phyloP scores from a whole-genome alignment of 2,113 vertebrate species.

The Carassius carassius region DNA sequence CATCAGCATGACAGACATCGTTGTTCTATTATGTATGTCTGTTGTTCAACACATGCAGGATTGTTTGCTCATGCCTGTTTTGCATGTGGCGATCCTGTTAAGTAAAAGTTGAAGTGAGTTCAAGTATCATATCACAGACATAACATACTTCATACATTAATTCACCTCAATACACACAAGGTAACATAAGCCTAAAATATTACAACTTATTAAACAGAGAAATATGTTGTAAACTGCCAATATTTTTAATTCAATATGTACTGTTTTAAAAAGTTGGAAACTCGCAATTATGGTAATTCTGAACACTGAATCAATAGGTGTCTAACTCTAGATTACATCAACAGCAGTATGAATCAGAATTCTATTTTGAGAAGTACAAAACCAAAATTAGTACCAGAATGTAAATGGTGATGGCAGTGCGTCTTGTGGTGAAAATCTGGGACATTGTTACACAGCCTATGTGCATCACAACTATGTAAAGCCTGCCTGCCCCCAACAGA shows the following conservation, averaged over 20 bases:
- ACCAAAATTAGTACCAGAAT: background rate
- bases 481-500: slow-evolving; percentile 61
- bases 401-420: background rate
- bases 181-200: background rate
- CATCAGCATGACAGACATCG: too few relatives aligned
- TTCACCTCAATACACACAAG: background rate
- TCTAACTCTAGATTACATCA: background rate
- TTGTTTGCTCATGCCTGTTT: too few relatives aligned
- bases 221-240: background rate
- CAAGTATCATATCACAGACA: too few relatives aligned
- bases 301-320: background rate
- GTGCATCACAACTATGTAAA: slow-evolving; percentile 6
- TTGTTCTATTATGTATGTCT: too few relatives aligned
- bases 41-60: too few relatives aligned
- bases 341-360: background rate
- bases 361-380: background rate
- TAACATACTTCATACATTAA: background rate
- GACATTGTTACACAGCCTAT: slow-evolving; percentile 76
- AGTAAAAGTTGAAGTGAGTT: too few relatives aligned
- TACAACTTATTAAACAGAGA: background rate
- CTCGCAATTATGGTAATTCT: background rate
- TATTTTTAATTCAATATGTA: too few relatives aligned
- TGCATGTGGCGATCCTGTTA: too few relatives aligned
- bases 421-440: slow-evolving; percentile 66
- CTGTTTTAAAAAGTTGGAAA: background rate